These are phyloP conservation scores for Torymus auratus DNA, from an alignment of 2,888 invertebrate species.

Conservation along the genomic window DNA sequence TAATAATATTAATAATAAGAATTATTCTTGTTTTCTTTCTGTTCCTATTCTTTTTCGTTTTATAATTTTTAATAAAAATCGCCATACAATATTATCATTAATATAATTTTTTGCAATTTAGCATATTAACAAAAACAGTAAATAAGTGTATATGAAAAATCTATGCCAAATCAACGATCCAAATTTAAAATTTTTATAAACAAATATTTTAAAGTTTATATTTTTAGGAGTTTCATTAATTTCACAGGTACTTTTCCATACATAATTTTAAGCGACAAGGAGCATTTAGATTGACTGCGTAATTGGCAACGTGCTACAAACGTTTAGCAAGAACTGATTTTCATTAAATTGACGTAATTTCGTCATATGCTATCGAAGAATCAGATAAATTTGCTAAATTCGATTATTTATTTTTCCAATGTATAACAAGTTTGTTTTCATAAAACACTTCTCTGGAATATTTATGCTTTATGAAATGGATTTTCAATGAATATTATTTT, in stretches of 20 bases:
- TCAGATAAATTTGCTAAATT: not conserved
- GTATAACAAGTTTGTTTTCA: slow-evolving; percentile 18
- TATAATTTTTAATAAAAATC: slow-evolving; percentile 34
- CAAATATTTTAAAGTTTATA: slow-evolving; percentile 43
- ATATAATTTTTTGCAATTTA: slow-evolving; percentile 49
- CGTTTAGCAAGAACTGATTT: slow-evolving; percentile 12
- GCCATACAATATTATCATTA: slow-evolving; percentile 29
- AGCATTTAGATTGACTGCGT: slow-evolving; percentile 42
- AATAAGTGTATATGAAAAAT: slow-evolving; percentile 50
- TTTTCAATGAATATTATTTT: too few species aligned
- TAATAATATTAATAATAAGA: slow-evolving; percentile 58
- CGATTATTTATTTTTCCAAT: slow-evolving; percentile 7
- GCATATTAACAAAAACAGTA: slow-evolving; percentile 55
- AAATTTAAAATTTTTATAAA: slow-evolving; percentile 52
- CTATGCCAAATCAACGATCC: slow-evolving; percentile 54
- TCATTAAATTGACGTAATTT: slow-evolving; percentile 16
- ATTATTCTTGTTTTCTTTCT: slow-evolving; percentile 44
- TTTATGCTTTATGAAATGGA: not conserved
- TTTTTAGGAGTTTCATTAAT: slow-evolving; percentile 38
- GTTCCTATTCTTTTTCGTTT: slow-evolving; percentile 21
- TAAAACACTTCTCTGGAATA: slow-evolving; percentile 13
- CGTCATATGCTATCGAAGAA: slow-evolving; percentile 4
- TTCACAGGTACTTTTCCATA: slow-evolving; percentile 54
- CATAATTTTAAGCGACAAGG: slow-evolving; percentile 47
- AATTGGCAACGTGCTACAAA: slow-evolving; percentile 35